Base-by-base conservation (phyloP, 2,888 invertebrate genomes). In the Germaria angustata region DNA sequence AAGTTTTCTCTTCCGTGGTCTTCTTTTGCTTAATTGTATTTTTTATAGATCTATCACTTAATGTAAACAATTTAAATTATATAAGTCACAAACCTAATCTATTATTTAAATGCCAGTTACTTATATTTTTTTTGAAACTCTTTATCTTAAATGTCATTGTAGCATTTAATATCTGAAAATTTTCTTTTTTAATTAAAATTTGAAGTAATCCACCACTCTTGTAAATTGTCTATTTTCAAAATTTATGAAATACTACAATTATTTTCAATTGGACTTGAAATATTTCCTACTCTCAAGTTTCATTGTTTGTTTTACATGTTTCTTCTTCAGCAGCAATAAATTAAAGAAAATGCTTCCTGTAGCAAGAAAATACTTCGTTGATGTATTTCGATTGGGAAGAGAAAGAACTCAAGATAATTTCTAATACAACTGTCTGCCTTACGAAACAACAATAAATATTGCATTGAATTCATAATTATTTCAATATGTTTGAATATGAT, bases 291-390 rank as follows among this genome's bases (percentile, higher is more conserved):
- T 61, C 9, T 24, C 8, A 22, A 15, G n/a, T 24, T 59, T 15
- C 9, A 59, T 34, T 28, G 28, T 28, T 28, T 28, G 28, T 28
- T 28, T 28, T 5, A 28, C 6, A 28, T n/a, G n/a, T n/a, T n/a
- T n/a, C 4, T 39, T 6, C 13, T 24, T 39, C 22, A 15, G 24
- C 24, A 41, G 24, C n/a, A 41, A 41, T 61, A 61, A 61, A 41
- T 41, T 41, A 34, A 55, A 13, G 39, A 39, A 39, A 59, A 36
- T 13, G 20, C 57, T 36, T 61, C 41, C 41, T 61, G 15, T 61
- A 11, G 22, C 57, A 59, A 36, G 57, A n/a, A 59, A 59, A 59
- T 28, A 6, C 6, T 28, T 6, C 28, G n/a, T n/a, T n/a, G n/a
- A n/a, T n/a, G n/a, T n/a, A n/a, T n/a, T n/a, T n/a, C n/a, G n/a